Evolutionary conservation across 2,113 vertebrate genomes (phyloP), one percentile per base, ranked within the genome.

Genomic region (Ctenomys sociabilis): DNA sequence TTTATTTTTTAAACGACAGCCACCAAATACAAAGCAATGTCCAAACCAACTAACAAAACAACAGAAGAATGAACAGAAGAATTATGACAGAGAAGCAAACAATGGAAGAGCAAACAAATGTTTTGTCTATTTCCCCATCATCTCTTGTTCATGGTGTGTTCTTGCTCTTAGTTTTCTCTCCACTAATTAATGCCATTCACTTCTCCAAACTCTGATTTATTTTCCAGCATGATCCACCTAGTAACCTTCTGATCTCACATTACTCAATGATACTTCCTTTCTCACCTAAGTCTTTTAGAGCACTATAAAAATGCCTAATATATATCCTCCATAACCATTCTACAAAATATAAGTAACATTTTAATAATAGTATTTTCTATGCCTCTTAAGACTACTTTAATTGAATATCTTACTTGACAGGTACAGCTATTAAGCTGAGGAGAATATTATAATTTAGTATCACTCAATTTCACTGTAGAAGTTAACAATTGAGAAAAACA

Each of bases 401-500:
- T 43, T 91, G 13, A 45, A 73, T 68, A 16, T 70, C 49, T 77
- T 80, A 91, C 37, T 92, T 90, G 88, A 80, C 68, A 92, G 35
- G 14, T 73, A 82, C 3, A 96, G 70, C 40, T 54, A 54, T 82
- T 81, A 94, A 85, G 70, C 9, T 88, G 12, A 96, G 91, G 11
- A 93, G 43, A 86, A 52, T 52, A 88, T 59, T 91, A 17, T 43
- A 73, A 81, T 81, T 81, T 93, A 88, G 24, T 30, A 11, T n/a
- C 13, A 37, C 83, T 68, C 28, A 86, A 10, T 37, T 73, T 80
- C 45, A 59, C 0, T 80, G n/a, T 3, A 86, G 93, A 88, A 66
- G 64, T 64, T 92, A 82, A 93, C 57, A 32, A 90, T 24, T 87
- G 37, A 96, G 72, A 73, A 93, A 95, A 92, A 90, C 21, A 80